A percentile compares a stretch with the other conserved stretches of the same genome.
phyloP scores from a whole-genome alignment of 2,888 invertebrate genomes.

The Drosophila anceps region DNA sequence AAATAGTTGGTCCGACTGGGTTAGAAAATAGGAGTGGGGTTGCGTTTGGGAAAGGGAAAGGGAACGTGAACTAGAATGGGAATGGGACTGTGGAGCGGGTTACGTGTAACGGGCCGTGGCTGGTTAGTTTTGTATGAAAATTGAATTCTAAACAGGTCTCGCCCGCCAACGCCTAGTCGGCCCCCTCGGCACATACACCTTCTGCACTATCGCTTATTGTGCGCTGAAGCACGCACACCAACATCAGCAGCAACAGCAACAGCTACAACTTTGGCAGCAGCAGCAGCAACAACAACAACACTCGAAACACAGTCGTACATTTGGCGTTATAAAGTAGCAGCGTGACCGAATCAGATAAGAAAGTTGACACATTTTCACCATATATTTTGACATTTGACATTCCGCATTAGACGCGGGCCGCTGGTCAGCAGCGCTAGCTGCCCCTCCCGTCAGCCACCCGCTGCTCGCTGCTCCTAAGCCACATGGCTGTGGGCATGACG shows the following conservation, averaged over 20 bases:
- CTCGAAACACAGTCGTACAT: conserved; percentile 66
- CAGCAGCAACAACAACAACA: conserved; percentile 37
- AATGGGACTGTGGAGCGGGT: conserved; percentile 29
- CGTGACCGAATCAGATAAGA: conserved; percentile 85
- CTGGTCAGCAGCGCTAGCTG: conserved; percentile 63
- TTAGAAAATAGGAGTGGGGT: conserved; percentile 38
- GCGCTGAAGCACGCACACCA: conserved; percentile 78
- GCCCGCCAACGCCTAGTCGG: conserved; percentile 64
- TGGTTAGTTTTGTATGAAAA: conserved; percentile 78
- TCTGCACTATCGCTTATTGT: conserved; percentile 60
- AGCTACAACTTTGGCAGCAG: conserved; percentile 29
- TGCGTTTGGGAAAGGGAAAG: conserved; percentile 14
- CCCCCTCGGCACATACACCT: conserved; percentile 26
- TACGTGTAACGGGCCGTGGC: conserved; percentile 53
- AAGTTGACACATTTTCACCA: conserved; percentile 85
- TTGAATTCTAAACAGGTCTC: conserved; percentile 81
- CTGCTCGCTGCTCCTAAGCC: conserved; percentile 18
- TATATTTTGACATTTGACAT: conserved; percentile 86
- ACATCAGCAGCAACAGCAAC: conserved; percentile 32
- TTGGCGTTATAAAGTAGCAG: conserved; percentile 84
- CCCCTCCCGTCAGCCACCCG: conserved; percentile 8
- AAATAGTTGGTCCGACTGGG: conserved; percentile 44
- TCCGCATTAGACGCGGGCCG: conserved; percentile 83
- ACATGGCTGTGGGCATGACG: conserved; percentile 58
- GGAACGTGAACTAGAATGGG: conserved; percentile 9